These are phyloP conservation scores for Saccostrea glomerata DNA, from an alignment of 1,140 invertebrate species.

Conservation along the genomic window DNA sequence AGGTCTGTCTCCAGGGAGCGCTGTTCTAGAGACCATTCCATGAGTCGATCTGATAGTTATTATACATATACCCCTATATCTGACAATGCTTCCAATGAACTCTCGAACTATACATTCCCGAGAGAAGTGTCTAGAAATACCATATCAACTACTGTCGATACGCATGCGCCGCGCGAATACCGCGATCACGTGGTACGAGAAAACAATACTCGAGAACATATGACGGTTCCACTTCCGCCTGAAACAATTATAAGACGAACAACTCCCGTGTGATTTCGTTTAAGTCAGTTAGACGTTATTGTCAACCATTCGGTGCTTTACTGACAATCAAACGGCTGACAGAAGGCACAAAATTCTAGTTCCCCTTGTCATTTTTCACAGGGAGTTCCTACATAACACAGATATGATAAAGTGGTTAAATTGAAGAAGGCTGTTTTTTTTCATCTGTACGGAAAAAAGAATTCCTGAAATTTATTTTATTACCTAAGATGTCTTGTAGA, in stretches of 20 bases:
- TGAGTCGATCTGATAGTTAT: constrained; percentile 76
- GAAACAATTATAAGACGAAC: constrained; percentile 53
- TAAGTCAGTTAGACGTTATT: neutral
- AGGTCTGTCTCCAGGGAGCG: constrained; percentile 71
- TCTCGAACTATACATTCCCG: constrained; percentile 76
- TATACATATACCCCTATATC: constrained; percentile 78
- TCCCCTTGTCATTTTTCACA: neutral
- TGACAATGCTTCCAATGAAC: constrained; percentile 75
- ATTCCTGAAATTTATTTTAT: constrained; percentile 10
- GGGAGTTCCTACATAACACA: neutral
- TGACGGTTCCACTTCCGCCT: constrained; percentile 55
- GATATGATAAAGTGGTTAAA: neutral
- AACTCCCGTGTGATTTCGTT: constrained; percentile 44
- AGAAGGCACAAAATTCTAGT: constrained; percentile 8
- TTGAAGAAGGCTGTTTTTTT: neutral
- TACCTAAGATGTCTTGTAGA: constrained; percentile 7
- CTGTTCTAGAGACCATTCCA: constrained; percentile 72
- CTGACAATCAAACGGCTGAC: constrained; percentile 33
- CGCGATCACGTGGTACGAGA: constrained; percentile 51
- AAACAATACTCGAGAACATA: constrained; percentile 43
- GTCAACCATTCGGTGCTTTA: constrained; percentile 35
- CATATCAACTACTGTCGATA: constrained; percentile 76
- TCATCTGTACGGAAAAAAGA: neutral
- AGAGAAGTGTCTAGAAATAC: constrained; percentile 75
- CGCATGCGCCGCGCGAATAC: constrained; percentile 65